Conservation (phyloP, 2,113 vertebrate species). For the Ciconia boyciana region DNA sequence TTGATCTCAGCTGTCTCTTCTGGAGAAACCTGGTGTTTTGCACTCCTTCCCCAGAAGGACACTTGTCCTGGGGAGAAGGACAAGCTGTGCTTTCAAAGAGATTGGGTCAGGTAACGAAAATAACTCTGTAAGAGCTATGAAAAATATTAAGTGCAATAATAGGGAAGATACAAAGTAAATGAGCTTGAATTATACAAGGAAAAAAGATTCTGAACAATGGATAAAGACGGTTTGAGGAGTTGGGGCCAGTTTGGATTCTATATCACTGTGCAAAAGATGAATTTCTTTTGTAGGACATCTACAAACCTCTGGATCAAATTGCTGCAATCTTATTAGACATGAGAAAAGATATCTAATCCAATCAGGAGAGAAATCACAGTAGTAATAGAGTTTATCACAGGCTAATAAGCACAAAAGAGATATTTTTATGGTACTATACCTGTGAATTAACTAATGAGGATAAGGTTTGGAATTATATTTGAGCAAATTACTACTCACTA, state of each 20-base stretch:
- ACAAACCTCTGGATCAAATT: background rate
- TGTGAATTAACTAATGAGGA: background rate
- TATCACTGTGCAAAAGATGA: background rate
- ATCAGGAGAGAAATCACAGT: background rate
- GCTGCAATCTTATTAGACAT: background rate
- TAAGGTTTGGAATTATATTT: background rate
- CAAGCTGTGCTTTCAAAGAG: background rate
- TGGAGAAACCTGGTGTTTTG: background rate
- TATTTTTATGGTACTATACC: background rate
- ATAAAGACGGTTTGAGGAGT: background rate
- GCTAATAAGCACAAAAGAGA: background rate
- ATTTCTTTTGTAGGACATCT: background rate
- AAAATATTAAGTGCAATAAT: background rate
- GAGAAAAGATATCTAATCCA: background rate
- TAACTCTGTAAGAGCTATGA: background rate
- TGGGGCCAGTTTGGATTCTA: background rate
- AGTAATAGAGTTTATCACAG: background rate
- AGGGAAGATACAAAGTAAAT: background rate
- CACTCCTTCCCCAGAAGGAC: background rate
- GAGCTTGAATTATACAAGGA: background rate
- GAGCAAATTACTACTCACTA: background rate
- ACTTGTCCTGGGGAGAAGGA: background rate
- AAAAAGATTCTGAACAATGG: background rate
- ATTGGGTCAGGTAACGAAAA: background rate
- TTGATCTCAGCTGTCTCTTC: background rate